phyloP scores from a whole-genome alignment of 2,888 invertebrate species.

The Agrilus cyanescens region DNA sequence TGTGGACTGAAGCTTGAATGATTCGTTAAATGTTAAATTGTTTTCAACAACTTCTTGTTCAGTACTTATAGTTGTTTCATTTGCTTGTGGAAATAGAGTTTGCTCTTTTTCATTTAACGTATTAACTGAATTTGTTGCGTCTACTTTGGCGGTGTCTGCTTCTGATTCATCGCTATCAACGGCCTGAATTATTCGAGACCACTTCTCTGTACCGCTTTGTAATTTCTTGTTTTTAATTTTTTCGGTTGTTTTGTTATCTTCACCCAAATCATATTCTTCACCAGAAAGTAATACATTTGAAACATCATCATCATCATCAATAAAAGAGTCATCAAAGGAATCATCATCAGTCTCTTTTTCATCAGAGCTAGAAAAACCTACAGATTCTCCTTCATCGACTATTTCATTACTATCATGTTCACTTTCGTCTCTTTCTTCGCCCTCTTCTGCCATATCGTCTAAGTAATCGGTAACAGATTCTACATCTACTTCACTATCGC shows the following conservation, averaged over 20 bases:
- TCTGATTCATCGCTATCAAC: slow-evolving; percentile 9
- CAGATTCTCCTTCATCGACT: slow-evolving; percentile 30
- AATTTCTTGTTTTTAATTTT: slow-evolving; percentile 2
- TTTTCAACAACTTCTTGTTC: background rate
- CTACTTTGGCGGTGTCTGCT: slow-evolving; percentile 5
- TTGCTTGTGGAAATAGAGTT: too few species aligned
- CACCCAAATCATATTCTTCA: slow-evolving; percentile 22
- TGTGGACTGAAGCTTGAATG: background rate
- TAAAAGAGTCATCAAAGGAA: slow-evolving; percentile 26
- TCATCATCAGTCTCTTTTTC: slow-evolving; percentile 17
- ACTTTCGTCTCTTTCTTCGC: slow-evolving; percentile 31
- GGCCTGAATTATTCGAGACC: slow-evolving; percentile 1
- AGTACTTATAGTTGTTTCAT: too few species aligned
- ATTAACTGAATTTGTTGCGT: background rate
- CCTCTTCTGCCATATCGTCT: slow-evolving; percentile 30
- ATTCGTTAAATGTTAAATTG: slow-evolving; percentile 5
- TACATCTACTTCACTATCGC: slow-evolving; percentile 1
- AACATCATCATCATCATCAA: slow-evolving; percentile 22
- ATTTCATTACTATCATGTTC: slow-evolving; percentile 30
- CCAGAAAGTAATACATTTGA: slow-evolving; percentile 25
- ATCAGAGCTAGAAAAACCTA: slow-evolving; percentile 24
- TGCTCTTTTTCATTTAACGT: too few species aligned
- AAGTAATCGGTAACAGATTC: slow-evolving; percentile 15
- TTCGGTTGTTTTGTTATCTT: background rate
- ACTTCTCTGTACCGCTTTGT: slow-evolving; percentile 4